phyloP scores from a whole-genome alignment of 2,113 vertebrate species.

The Mesoclemmys tuberculata region DNA sequence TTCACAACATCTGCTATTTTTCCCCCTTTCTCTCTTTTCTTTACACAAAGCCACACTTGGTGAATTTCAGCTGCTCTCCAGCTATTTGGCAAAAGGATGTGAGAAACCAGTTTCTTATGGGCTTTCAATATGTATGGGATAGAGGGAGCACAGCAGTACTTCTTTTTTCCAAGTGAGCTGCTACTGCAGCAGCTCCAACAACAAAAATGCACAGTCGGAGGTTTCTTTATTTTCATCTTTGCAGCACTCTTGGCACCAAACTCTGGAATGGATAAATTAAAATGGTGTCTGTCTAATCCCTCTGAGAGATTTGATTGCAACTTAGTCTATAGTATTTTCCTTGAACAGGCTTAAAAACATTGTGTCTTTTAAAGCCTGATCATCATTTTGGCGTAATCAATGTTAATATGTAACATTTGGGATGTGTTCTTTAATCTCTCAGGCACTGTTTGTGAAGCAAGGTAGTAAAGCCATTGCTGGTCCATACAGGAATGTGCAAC shows the following conservation, averaged over 20 bases:
- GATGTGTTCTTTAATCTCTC: neutral
- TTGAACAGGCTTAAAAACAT: conserved; percentile 52
- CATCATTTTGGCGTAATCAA: conserved; percentile 23
- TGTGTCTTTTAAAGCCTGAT: conserved; percentile 44
- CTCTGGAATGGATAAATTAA: conserved; percentile 74
- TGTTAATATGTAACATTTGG: conserved; percentile 27
- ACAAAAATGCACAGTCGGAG: conserved; percentile 61
- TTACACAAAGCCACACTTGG: conserved; percentile 26
- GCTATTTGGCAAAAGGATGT: conserved; percentile 57
- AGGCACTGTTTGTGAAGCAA: conserved; percentile 2
- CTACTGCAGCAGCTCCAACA: conserved; percentile 46
- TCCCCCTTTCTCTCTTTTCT: neutral
- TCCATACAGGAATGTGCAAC: neutral
- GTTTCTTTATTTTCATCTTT: conserved; percentile 76
- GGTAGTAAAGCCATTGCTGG: neutral
- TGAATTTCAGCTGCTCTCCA: conserved; percentile 60
- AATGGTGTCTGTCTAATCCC: conserved; percentile 70
- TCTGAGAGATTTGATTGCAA: conserved; percentile 64
- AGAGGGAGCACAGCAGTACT: neutral
- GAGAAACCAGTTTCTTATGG: conserved; percentile 40
- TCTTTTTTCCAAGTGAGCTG: conserved; percentile 45
- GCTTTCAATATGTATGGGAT: conserved; percentile 35
- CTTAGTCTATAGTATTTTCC: conserved; percentile 47
- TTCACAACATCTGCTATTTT: conserved; percentile 41
- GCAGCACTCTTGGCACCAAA: conserved; percentile 40